Conservation (phyloP, 2,888 invertebrate species). For the Fragum whitleyi region DNA sequence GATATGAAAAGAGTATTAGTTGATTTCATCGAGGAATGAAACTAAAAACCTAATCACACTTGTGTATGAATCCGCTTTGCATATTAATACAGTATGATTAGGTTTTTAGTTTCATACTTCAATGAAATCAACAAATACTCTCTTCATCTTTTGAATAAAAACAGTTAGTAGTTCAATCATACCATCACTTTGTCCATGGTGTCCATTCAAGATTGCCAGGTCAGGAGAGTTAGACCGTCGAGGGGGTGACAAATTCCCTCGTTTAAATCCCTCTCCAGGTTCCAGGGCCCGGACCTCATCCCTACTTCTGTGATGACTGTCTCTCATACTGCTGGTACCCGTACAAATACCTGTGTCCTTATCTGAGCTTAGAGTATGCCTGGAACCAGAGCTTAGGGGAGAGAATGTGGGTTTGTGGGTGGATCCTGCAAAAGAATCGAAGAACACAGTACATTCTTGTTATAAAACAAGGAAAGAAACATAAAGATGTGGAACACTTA, state of each 20-base stretch:
- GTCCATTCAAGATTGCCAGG: slow-evolving; percentile 28
- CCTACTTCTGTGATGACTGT: slow-evolving; percentile 24
- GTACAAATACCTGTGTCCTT: slow-evolving; percentile 71
- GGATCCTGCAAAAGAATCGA: slow-evolving; percentile 15
- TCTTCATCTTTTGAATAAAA: too few species aligned
- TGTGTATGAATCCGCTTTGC: too few species aligned
- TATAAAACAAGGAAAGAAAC: too few species aligned
- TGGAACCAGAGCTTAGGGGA: slow-evolving; percentile 46
- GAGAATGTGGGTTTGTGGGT: slow-evolving; percentile 43
- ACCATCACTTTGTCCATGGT: slow-evolving; percentile 59
- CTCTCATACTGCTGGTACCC: slow-evolving; percentile 61
- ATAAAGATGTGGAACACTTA: too few species aligned
- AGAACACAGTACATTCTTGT: too few species aligned
- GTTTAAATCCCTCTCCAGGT: slow-evolving; percentile 50
- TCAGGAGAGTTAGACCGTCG: slow-evolving; percentile 19
- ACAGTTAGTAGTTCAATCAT: neutral
- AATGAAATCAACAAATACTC: too few species aligned
- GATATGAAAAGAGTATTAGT: too few species aligned
- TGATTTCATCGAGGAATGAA: too few species aligned
- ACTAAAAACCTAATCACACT: too few species aligned
- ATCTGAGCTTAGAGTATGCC: slow-evolving; percentile 47
- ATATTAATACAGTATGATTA: too few species aligned
- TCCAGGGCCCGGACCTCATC: slow-evolving; percentile 36
- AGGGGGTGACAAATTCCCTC: neutral
- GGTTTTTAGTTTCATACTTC: too few species aligned